Base-by-base conservation (phyloP, 2,113 vertebrate species). In the Heliornis fulica region DNA sequence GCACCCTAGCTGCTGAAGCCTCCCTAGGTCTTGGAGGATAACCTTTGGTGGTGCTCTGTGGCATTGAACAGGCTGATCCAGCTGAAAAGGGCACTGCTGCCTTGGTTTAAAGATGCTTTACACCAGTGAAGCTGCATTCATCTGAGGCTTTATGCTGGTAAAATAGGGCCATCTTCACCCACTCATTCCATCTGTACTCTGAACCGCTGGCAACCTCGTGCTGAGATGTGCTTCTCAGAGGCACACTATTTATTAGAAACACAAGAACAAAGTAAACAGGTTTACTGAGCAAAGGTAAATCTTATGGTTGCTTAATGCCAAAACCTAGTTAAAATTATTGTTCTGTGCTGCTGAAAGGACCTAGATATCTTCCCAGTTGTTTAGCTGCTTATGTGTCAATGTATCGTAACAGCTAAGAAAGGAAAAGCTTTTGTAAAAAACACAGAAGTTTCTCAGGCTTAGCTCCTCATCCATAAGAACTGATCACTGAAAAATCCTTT, bases 1-100 rank as follows among this genome's bases (percentile, higher is more conserved):
- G 1, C 0, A 0, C 15, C n/a, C 11, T 1, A 5, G 51, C 64
- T 66, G 41, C 54, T 4, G 3, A 46, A 85, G 61, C 13, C 10
- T 68, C 32, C 83, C 60, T 29, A 23, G 15, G 19, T 31, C 32
- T 15, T 50, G 12, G 18, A 56, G n/a, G 9, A 7, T 29, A 10
- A 31, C 46, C 18, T 69, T 50, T 1, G 3, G 36, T 13, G 6
- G 11, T 32, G 38, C 38, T 83, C 48, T 51, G 26, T 51, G 56
- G 36, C 45, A 10, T 1, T 51, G 69, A 18, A 7, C 32, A 20
- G 28, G 60, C 25, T 45, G n/a, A 36, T 56, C 23, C 22, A 14
- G 15, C n/a, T 72, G 8, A 70, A 60, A 64, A 10, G 18, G 59
- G 15, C 36, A 15, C 36, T 1, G 3, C 0, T 80, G 53, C 60